Evolutionary conservation across 2,888 invertebrate genomes (phyloP).

Genomic region (Drosophila testacea): DNA sequence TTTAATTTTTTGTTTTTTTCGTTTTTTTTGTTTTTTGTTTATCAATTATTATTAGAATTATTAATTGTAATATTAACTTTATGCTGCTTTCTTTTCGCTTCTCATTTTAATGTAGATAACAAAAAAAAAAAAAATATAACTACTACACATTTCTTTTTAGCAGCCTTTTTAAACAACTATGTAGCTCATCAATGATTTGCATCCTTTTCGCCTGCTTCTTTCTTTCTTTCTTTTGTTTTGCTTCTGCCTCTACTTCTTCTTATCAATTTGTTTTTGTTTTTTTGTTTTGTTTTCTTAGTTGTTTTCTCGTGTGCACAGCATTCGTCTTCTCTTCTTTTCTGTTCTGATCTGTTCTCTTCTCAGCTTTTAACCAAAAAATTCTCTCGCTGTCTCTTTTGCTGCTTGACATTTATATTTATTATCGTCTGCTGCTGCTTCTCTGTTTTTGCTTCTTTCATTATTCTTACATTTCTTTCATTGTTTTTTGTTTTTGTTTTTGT

Average conservation of each 20-base stretch:
- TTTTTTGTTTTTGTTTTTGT: slow-evolving; percentile 38
- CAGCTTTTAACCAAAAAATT: slow-evolving; percentile 12
- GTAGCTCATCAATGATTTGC: slow-evolving; percentile 42
- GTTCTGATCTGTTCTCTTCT: slow-evolving; percentile 6
- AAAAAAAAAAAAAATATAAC: slow-evolving; percentile 63
- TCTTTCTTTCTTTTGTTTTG: slow-evolving; percentile 1
- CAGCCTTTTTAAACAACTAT: slow-evolving; percentile 74
- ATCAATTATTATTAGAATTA: slow-evolving; percentile 45
- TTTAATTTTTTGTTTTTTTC: slow-evolving; percentile 24
- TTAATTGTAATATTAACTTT: slow-evolving; percentile 59
- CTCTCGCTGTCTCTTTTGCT: slow-evolving; percentile 12
- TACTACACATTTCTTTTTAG: slow-evolving; percentile 49
- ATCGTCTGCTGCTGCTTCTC: slow-evolving; percentile 19
- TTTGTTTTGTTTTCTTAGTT: slow-evolving; percentile 1
- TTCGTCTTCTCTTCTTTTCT: slow-evolving; percentile 1
- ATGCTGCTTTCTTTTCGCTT: slow-evolving; percentile 49
- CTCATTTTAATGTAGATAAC: slow-evolving; percentile 61
- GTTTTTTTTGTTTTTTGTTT: not conserved
- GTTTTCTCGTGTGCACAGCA: not conserved
- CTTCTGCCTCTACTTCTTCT: slow-evolving; percentile 17
- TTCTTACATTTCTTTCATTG: slow-evolving; percentile 38
- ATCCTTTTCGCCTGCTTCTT: not conserved
- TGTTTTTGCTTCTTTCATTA: slow-evolving; percentile 21
- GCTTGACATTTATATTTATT: slow-evolving; percentile 6
- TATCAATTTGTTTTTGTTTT: not conserved